Conservation (phyloP, 2,888 invertebrate species). For the Eulithis testata region DNA sequence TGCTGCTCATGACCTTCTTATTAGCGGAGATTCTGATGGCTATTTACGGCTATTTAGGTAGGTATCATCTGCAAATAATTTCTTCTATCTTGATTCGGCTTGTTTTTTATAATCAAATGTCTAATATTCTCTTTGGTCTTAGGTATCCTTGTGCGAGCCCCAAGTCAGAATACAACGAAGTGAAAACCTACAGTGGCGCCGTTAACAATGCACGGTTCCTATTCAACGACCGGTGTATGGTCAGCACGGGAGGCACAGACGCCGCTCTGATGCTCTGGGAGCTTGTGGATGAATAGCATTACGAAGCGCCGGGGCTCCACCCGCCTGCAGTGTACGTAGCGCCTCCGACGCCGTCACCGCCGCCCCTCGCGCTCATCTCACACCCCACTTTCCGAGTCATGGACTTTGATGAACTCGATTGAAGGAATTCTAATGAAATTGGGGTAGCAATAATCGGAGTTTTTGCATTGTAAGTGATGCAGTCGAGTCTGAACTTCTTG, state of each 20-base stretch:
- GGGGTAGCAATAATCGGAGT: constrained; percentile 30
- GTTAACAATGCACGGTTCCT: constrained; percentile 92
- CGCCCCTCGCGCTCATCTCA: constrained; percentile 58
- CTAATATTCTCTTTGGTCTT: constrained; percentile 17
- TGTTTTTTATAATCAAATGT: neutral
- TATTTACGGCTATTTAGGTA: constrained; percentile 93
- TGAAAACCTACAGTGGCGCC: constrained; percentile 94
- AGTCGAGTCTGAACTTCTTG: constrained; percentile 4
- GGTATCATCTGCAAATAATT: neutral
- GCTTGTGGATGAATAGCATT: constrained; percentile 90
- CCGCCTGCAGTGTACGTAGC: constrained; percentile 71
- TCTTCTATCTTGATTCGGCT: too few relatives aligned
- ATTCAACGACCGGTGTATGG: constrained; percentile 93
- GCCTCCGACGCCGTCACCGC: constrained; percentile 74
- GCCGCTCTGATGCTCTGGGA: constrained; percentile 97
- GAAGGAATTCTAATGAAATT: constrained; percentile 45
- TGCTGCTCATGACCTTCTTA: constrained; percentile 92
- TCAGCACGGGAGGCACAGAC: constrained; percentile 94
- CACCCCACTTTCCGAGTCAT: constrained; percentile 69
- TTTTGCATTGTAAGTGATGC: constrained; percentile 14
- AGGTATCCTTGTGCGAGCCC: constrained; percentile 94
- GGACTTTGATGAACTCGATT: constrained; percentile 75
- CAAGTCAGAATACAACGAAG: constrained; percentile 94
- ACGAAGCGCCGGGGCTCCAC: constrained; percentile 60
- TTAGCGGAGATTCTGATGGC: constrained; percentile 95